Percentiles rank a stretch among this genome's conserved stretches.
phyloP scores from a whole-genome alignment of 2,888 invertebrate species.

The Amphipyra berbera region DNA sequence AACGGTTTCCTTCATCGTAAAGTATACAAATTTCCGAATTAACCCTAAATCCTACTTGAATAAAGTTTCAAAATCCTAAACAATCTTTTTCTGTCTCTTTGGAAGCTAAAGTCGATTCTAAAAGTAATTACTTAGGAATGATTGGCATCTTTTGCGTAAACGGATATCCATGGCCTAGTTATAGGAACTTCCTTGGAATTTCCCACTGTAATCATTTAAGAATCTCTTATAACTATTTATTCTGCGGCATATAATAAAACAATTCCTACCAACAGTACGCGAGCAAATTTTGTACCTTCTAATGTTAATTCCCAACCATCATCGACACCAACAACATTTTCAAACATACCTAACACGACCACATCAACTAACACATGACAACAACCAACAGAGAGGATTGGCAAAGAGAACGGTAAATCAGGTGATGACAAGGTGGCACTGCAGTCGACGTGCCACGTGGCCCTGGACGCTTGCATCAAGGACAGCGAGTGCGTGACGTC shows the following conservation, averaged over 20 bases:
- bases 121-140: slow-evolving; percentile 43
- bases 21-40: slow-evolving; percentile 33
- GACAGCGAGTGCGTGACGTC: slow-evolving; percentile 94
- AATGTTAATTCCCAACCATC: slow-evolving; percentile 3
- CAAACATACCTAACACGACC: slow-evolving; percentile 40
- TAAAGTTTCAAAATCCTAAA: slow-evolving; percentile 33
- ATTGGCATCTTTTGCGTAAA: slow-evolving; percentile 42
- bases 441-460: slow-evolving; percentile 96
- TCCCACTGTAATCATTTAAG: slow-evolving; percentile 12
- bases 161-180: slow-evolving; percentile 26
- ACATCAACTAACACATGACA: slow-evolving; percentile 70
- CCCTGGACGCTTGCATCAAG: slow-evolving; percentile 94
- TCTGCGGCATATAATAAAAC: not conserved
- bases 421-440: slow-evolving; percentile 90
- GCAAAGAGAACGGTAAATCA: slow-evolving; percentile 89
- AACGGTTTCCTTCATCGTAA: slow-evolving; percentile 21
- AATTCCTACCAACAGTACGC: not conserved
- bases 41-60: slow-evolving; percentile 25
- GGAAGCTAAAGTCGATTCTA: slow-evolving; percentile 21
- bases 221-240: not conserved
- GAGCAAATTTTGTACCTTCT: slow-evolving; percentile 13
- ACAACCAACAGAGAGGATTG: slow-evolving; percentile 87
- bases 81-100: slow-evolving; percentile 41
- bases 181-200: slow-evolving; percentile 12
- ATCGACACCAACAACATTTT: slow-evolving; percentile 20